phyloP scores from a whole-genome alignment of 2,113 vertebrate genomes.

The Pelusios castaneus region DNA sequence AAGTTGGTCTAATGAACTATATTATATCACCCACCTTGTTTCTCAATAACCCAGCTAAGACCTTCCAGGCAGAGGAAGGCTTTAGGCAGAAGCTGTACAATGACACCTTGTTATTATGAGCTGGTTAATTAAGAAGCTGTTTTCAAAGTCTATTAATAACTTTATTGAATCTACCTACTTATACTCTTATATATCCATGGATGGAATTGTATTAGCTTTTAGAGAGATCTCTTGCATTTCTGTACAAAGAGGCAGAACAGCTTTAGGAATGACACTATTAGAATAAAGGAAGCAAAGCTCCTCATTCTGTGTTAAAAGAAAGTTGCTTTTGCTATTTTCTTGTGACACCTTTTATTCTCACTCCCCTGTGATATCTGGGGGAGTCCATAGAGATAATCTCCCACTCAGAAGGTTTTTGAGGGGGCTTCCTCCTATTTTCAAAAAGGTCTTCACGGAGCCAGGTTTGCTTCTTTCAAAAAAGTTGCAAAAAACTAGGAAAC shows the following conservation, averaged over 20 bases:
- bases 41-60: not conserved
- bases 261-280: not conserved
- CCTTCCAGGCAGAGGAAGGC: not conserved
- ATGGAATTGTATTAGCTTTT: not conserved
- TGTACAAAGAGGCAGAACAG: not conserved
- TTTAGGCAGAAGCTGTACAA: not conserved
- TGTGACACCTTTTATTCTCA: not conserved
- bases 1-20: not conserved
- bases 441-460: not conserved
- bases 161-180: not conserved
- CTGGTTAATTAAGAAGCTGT: not conserved
- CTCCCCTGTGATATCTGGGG: fast-evolving
- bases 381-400: fast-evolving
- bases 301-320: not conserved
- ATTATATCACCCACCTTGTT: too few relatives aligned
- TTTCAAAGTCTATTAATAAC: not conserved
- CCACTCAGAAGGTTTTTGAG: not conserved
- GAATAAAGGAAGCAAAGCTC: not conserved
- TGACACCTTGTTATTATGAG: not conserved
- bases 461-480: fast-evolving
- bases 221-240: not conserved
- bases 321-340: not conserved
- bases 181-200: not conserved
- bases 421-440: not conserved
- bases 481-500: not conserved